Conservation (phyloP, 2,113 vertebrate species). For the Macquaria australasica region DNA sequence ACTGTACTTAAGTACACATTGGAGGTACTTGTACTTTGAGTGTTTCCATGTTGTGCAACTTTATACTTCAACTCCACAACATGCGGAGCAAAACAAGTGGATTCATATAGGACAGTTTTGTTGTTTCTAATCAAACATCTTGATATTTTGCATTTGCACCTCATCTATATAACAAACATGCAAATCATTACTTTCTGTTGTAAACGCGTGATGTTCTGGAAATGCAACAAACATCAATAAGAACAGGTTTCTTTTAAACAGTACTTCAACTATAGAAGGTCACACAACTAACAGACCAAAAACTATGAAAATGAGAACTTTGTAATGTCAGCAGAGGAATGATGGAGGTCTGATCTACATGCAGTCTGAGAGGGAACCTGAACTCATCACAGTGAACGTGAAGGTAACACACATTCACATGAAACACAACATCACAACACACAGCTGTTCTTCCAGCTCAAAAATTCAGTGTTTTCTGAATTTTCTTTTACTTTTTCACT, state of each 20-base stretch:
- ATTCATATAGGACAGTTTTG: neutral
- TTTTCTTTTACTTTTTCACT: neutral
- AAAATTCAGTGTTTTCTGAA: neutral
- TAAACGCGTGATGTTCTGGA: neutral
- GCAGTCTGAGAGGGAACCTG: slow-evolving; percentile 28
- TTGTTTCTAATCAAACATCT: neutral
- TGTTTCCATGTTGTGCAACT: too few relatives aligned
- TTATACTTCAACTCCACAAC: too few relatives aligned
- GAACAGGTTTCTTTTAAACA: neutral
- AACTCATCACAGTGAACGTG: slow-evolving; percentile 7
- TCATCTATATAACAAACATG: neutral
- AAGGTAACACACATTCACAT: slow-evolving; percentile 6
- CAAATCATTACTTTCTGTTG: neutral
- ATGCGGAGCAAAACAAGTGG: too few relatives aligned
- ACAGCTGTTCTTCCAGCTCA: neutral
- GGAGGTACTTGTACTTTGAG: too few relatives aligned
- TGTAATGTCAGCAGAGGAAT: neutral
- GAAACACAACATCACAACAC: neutral
- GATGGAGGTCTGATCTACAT: neutral
- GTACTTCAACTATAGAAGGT: too few relatives aligned
- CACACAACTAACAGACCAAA: neutral
- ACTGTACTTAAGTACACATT: too few relatives aligned
- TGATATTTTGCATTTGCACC: neutral
- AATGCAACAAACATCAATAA: neutral
- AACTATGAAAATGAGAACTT: neutral